Base-by-base conservation (phyloP, 2,888 invertebrate species). In the Cerceris rybyensis region DNA sequence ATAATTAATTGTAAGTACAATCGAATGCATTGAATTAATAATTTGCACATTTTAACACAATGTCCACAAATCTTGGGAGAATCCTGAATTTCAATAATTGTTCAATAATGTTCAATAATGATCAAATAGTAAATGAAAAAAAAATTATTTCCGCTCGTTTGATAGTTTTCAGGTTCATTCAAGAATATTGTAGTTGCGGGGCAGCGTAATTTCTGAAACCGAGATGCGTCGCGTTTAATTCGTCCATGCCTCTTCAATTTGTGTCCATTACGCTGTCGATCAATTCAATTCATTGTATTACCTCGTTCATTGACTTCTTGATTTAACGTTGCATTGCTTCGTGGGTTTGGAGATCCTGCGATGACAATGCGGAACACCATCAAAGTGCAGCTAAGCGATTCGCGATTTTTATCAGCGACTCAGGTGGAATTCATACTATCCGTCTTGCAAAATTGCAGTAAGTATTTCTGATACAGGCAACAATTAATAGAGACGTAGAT, bases 201-300 rank as follows among this genome's bases (percentile, higher is more conserved):
- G 11, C 9, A 17, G 66, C 39, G 50, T 17, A 63, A 71, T 71
- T 71, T 66, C 65, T 59, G 58, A 70, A 82, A 81, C 81, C 67
- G 58, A 77, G 64, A 58, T 67, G 69, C 59, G 55, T 42, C 42
- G 70, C 66, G 52, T 54, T 70, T 74, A 73, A 71, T 73, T 71
- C 50, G 54, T 17, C 61, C 50, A 50, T 75, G 60, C 70, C 72
- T 69, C 70, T 82, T 72, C 82, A 82, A 82, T 82, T 75, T 82
- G 65, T 82, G 82, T 78, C 72, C 59, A 82, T 82, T 75, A 82
- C 60, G 67, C 59, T 55, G 74, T 70, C 78, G 69, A 82, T 82
- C 75, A 82, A 82, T 82, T 82, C 78, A 82, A 82, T 78, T 82
- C 72, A 61, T 72, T 68, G 70, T 55, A 46, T 73, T 73, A 73